These are phyloP conservation scores for Idaea dimidiata DNA, from an alignment of 2,888 invertebrate species.

Conservation along the genomic window DNA sequence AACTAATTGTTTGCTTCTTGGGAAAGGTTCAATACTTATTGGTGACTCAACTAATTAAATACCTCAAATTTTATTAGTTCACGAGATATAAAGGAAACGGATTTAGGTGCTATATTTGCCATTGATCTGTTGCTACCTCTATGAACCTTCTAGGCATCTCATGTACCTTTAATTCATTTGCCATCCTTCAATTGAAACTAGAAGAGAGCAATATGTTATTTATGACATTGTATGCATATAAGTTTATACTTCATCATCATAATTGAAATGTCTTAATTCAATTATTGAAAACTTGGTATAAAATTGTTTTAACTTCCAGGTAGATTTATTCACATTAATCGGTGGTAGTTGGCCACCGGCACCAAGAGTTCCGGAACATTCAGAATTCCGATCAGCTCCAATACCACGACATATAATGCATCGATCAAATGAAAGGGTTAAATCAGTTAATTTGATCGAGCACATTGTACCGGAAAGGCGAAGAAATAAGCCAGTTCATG, in stretches of 20 bases:
- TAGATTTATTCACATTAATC: slow-evolving; percentile 69
- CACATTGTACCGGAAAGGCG: slow-evolving; percentile 75
- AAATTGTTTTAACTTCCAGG: slow-evolving; percentile 40
- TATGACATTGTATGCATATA: not conserved
- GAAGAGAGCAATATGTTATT: not conserved
- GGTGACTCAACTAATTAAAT: slow-evolving; percentile 7
- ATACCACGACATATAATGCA: slow-evolving; percentile 61
- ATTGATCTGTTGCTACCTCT: no score
- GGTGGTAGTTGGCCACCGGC: slow-evolving; percentile 77
- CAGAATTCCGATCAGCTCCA: slow-evolving; percentile 62
- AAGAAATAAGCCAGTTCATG: slow-evolving; percentile 47
- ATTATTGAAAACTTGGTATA: not conserved
- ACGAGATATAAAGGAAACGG: not conserved
- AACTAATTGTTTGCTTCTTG: slow-evolving; percentile 3
- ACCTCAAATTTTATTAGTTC: not conserved
- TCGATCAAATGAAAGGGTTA: slow-evolving; percentile 72
- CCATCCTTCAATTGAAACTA: not conserved
- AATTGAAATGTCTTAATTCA: not conserved
- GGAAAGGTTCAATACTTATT: slow-evolving; percentile 7
- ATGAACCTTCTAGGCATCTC: not conserved
- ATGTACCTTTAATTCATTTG: not conserved
- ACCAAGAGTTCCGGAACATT: slow-evolving; percentile 52
- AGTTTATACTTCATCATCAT: not conserved
- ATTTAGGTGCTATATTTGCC: no score
- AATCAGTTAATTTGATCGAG: slow-evolving; percentile 81